Evolutionary conservation across 2,797 vertebrate genomes (phyloP), one percentile per base, ranked within the genome.

Genomic region (Argya squamiceps): DNA sequence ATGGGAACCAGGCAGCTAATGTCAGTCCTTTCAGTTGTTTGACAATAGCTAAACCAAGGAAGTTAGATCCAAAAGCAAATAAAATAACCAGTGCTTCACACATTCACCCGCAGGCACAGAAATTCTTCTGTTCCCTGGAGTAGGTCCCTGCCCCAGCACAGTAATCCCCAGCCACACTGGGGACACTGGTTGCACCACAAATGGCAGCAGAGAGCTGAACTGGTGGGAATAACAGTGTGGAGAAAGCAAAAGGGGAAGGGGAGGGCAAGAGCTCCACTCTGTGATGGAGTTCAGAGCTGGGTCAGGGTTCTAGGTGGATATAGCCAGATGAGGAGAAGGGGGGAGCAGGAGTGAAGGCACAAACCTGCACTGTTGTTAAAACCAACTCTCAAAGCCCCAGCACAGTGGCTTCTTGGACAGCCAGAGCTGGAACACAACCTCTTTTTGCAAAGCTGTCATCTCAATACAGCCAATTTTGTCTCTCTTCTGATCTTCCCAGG

Each of bases 21-120:
- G 39, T 89, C 89, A 91, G 56, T 52, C 34, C 32, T 67, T 93
- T 84, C 68, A 56, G 75, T 56, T 65, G 29, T 76, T 74, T 76
- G 87, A 93, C 94, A 94, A 89, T 69, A 89, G 58, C 74, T 68
- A 84, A 84, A 60, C 17, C 49, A 69, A 91, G 65, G 49, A 71
- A 71, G n/a, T 94, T 64, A 83, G 86, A 84, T 64, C 58, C 24
- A 53, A 88, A 73, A 34, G 67, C 52, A 84, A 89, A 91, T 59
- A 64, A 84, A 84, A 82, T 56, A 82, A 67, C 68, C 68, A 2
- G 2, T n/a, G 49, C 34, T 87, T 91, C 84, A 65, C 32, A 47
- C 43, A 63, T 55, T 39, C 22, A 34, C 30, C 50, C 47, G 0
- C 41, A 76, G 70, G 53, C 83, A 86, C 27, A 69, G 63, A 69